Base-by-base conservation (phyloP, 1,140 invertebrate species). In the Lepidotrigona ventralis region DNA sequence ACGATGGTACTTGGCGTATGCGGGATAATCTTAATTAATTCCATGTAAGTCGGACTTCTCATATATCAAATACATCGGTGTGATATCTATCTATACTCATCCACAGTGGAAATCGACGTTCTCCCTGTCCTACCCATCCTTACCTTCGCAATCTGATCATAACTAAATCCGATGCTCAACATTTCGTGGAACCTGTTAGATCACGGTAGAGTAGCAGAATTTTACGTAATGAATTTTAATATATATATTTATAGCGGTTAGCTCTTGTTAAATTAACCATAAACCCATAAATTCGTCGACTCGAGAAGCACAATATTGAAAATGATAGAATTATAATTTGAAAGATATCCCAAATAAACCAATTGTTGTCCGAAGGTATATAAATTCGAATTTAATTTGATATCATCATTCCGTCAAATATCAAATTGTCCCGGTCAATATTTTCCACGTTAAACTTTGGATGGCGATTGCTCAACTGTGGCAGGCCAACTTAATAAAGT, bases 11-110 rank as follows among this genome's bases (percentile, higher is more conserved):
- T 85, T 84, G 79, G 68, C 68, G 85, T 85, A 86, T 84, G 84
- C 78, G 68, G 85, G 85, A 86, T 84, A 86, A 69, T 85, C 79
- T 85, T 85, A 85, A 86, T 86, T 86, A 86, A 86, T 86, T 86
- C 73, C 73, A 72, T 63, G 78, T 81, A 60, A 80, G 81, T 77
- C 85, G 79, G 58, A 39, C 79, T 63, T 73, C 83, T 82, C 84
- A 86, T 86, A 85, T 85, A 86, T 86, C 85, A 86, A 85, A 86
- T 81, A 63, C 68, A 64, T 19, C 29, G 6, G n/a, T 21, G 73
- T 73, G 79, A 86, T 82, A 86, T 85, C 63, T 74, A 85, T 82
- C 84, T 85, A 81, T 64, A 77, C 68, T 77, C 73, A 79, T 86
- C 81, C 79, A 60, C 64, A 58, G 58, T 77, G 66, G 68, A 60